A percentile compares a stretch with the other conserved stretches of the same genome.
phyloP scores from a whole-genome alignment of 2,797 vertebrate genomes.

The Schizopygopsis pylzovi region DNA sequence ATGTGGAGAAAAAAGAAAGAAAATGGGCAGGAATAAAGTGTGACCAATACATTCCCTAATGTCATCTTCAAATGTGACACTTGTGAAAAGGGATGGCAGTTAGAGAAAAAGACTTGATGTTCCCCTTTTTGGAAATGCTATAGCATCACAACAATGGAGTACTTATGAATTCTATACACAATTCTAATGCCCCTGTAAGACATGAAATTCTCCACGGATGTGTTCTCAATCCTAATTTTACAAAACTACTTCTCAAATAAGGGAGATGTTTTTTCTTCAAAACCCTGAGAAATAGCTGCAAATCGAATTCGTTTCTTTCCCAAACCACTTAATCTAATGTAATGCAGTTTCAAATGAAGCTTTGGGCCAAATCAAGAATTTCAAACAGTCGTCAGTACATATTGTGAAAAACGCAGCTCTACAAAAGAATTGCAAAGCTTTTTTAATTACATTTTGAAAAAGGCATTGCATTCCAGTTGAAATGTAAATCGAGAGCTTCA shows the following conservation, averaged over 20 bases:
- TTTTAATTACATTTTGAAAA: constrained; percentile 59
- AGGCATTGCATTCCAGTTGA: constrained; percentile 50
- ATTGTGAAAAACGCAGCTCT: constrained; percentile 51
- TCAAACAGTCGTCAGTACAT: constrained; percentile 34
- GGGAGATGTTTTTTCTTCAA: constrained; percentile 26
- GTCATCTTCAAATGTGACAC: neutral
- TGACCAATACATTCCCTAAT: neutral
- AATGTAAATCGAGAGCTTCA: constrained; percentile 48
- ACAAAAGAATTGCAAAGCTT: constrained; percentile 52
- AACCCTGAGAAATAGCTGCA: constrained; percentile 44
- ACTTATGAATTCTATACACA: constrained; percentile 6
- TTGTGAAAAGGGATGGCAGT: constrained; percentile 42
- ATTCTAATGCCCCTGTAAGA: constrained; percentile 33
- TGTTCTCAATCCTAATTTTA: constrained; percentile 15
- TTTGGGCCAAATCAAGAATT: constrained; percentile 10
- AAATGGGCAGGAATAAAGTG: neutral
- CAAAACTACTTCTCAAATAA: constrained; percentile 10
- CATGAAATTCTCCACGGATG: constrained; percentile 23
- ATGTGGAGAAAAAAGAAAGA: neutral
- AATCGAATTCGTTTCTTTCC: constrained; percentile 1
- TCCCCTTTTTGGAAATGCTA: neutral
- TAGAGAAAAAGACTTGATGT: constrained; percentile 5
- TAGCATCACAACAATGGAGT: constrained; percentile 18
- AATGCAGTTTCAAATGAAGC: constrained; percentile 32
- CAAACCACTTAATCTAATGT: constrained; percentile 27